phyloP scores from a whole-genome alignment of 2,113 vertebrate species.

The Tragelaphus strepsiceros region DNA sequence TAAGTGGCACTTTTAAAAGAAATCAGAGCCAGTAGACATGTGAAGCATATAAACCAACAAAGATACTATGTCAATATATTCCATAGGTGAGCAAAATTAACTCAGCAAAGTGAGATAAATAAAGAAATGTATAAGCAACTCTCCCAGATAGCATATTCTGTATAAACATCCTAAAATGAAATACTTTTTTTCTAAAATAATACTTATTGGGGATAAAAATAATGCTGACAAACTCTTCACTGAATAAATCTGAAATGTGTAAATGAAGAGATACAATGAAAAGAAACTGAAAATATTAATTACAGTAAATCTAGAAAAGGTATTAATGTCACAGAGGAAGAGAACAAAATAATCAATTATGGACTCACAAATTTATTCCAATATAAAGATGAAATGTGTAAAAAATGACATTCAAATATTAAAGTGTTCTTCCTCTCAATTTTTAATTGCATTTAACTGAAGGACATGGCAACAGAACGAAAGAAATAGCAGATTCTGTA shows the following conservation, averaged over 20 bases:
- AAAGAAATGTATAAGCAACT: neutral
- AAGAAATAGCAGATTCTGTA: neutral
- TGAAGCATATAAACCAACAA: neutral
- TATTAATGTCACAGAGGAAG: neutral
- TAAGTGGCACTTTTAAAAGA: neutral
- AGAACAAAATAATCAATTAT: neutral
- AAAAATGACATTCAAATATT: neutral
- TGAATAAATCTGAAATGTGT: neutral
- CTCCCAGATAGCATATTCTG: neutral
- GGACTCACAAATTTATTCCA: neutral
- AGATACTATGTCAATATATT: neutral
- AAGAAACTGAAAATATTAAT: neutral
- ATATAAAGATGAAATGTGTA: neutral
- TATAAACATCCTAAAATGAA: neutral
- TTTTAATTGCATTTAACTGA: neutral
- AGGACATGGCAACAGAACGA: neutral
- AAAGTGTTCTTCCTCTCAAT: neutral
- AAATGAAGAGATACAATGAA: neutral
- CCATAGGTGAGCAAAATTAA: neutral
- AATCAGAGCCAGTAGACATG: neutral
- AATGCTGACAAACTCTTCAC: neutral
- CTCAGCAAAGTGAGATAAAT: neutral
- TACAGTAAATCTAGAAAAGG: neutral
- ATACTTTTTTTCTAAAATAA: neutral
- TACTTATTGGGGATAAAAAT: neutral